Evolutionary conservation across 2,797 vertebrate genomes (phyloP).

Genomic region (Merluccius polli): DNA sequence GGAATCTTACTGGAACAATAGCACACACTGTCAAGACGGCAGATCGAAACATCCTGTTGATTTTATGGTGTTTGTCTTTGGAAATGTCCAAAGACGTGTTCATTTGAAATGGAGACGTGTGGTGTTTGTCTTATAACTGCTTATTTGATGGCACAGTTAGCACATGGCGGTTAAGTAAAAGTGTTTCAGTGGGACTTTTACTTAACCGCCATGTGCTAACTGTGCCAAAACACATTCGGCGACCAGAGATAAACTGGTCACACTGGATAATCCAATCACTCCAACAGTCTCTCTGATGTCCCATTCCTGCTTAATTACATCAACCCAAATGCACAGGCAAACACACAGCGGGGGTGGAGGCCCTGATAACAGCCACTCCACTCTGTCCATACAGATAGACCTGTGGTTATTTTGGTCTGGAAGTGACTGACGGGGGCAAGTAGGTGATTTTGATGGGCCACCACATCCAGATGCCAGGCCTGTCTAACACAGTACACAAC

Average conservation of each 20-base stretch:
- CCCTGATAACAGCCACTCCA: conserved; percentile 9
- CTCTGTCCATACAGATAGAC: neutral
- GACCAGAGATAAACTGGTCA: neutral
- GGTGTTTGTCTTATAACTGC: no score
- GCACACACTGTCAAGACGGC: neutral
- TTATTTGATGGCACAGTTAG: neutral
- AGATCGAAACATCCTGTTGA: no score
- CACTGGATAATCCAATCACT: neutral
- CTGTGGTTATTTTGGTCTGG: conserved; percentile 57
- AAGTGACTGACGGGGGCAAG: conserved; percentile 38
- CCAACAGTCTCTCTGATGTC: neutral
- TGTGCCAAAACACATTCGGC: neutral
- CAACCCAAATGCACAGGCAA: neutral
- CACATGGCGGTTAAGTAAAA: neutral
- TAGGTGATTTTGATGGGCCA: conserved; percentile 41
- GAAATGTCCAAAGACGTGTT: no score
- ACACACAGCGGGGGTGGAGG: conserved; percentile 17
- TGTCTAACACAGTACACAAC: neutral
- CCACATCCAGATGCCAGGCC: conserved; percentile 5
- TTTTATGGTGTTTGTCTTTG: no score
- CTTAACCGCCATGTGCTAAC: neutral
- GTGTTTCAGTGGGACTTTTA: neutral
- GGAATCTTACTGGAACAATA: neutral
- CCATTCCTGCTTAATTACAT: neutral
- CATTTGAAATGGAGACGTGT: no score